Percentiles rank a stretch among this genome's conserved stretches.
phyloP scores from a whole-genome alignment of 2,888 invertebrate genomes.

The Phymatocera aterrima region DNA sequence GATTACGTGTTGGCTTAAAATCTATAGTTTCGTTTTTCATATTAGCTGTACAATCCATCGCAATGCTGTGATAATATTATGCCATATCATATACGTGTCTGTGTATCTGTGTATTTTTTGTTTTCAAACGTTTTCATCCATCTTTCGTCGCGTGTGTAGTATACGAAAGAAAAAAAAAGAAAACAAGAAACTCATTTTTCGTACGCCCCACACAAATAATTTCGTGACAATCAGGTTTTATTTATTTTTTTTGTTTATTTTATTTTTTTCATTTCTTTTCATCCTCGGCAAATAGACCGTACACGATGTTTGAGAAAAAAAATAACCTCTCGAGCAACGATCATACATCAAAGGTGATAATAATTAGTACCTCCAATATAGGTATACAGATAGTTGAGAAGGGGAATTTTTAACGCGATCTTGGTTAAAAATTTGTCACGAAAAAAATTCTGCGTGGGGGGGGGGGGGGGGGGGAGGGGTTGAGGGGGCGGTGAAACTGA shows the following conservation, averaged over 20 bases:
- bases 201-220: not conserved
- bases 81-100: constrained; percentile 60
- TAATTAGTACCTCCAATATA: too few species aligned
- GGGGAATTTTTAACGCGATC: too few species aligned
- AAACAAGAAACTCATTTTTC: not conserved
- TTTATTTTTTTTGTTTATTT: constrained; percentile 16
- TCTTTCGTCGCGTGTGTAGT: not conserved
- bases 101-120: constrained; percentile 55
- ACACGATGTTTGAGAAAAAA: too few species aligned
- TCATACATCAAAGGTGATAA: too few species aligned
- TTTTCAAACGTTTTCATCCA: too few species aligned
- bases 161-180: not conserved
- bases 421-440: too few species aligned
- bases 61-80: constrained; percentile 65
- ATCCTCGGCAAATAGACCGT: too few species aligned
- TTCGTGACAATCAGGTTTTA: constrained; percentile 30
- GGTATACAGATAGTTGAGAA: too few species aligned
- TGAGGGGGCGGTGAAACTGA: constrained; percentile 49
- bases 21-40: constrained; percentile 65
- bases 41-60: constrained; percentile 69
- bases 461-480: too few species aligned
- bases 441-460: too few species aligned
- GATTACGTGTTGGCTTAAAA: constrained; percentile 57
- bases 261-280: constrained; percentile 23
- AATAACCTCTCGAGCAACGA: too few species aligned